These are phyloP conservation scores for Choristoneura fumiferana DNA, from an alignment of 1,140 invertebrate species.

Conservation along the genomic window DNA sequence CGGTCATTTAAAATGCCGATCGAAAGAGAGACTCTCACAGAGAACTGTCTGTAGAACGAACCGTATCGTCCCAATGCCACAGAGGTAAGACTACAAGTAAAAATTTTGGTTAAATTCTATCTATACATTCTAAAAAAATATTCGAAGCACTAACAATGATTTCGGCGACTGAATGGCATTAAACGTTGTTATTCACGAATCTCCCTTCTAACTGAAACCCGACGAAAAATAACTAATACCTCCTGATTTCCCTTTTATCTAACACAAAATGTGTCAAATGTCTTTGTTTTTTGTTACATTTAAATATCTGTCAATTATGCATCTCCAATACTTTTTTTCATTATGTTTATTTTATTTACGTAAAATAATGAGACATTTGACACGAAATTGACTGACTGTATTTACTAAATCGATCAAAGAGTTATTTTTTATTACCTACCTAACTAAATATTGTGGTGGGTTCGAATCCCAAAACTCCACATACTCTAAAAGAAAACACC, in stretches of 20 bases:
- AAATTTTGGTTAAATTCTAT: constrained; percentile 48
- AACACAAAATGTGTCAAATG: constrained; percentile 22
- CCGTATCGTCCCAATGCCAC: constrained; percentile 72
- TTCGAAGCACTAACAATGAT: constrained; percentile 26
- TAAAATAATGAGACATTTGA: constrained; percentile 35
- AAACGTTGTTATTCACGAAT: constrained; percentile 10
- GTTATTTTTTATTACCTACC: neutral
- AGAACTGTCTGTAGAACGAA: constrained; percentile 79
- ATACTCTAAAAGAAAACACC: neutral
- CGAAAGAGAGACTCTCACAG: constrained; percentile 77
- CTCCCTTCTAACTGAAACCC: constrained; percentile 14
- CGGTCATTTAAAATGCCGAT: constrained; percentile 80
- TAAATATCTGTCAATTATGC: no score
- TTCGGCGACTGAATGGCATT: constrained; percentile 27
- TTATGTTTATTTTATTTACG: no score
- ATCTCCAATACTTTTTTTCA: no score
- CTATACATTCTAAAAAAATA: constrained; percentile 28
- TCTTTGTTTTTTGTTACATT: constrained; percentile 20
- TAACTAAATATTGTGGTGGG: constrained; percentile 18
- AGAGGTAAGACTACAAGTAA: constrained; percentile 73
- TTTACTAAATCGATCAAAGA: neutral
- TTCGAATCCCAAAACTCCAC: constrained; percentile 26
- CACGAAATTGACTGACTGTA: constrained; percentile 37
- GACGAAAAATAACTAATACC: neutral
- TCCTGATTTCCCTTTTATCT: constrained; percentile 12